phyloP scores from a whole-genome alignment of 2,888 invertebrate genomes.

The Desoria tigrina region DNA sequence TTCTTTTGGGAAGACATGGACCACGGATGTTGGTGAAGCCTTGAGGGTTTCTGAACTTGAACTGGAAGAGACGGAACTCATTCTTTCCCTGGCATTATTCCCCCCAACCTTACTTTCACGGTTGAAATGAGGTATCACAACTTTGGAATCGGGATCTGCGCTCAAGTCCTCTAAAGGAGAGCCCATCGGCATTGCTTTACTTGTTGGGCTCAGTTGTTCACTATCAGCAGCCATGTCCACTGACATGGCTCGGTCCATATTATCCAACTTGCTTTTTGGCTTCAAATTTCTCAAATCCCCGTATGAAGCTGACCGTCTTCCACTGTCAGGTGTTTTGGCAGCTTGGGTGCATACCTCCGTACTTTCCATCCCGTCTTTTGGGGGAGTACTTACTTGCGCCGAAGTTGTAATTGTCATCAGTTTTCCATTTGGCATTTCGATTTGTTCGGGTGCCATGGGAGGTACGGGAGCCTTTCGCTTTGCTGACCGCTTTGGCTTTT shows the following conservation, averaged over 20 bases:
- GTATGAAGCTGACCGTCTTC: conserved; percentile 73
- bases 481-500: conserved; percentile 48
- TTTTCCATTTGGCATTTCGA: conserved; percentile 26
- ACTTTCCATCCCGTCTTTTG: conserved; percentile 22
- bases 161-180: conserved; percentile 60
- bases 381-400: conserved; percentile 38
- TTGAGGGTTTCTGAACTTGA: conserved; percentile 49
- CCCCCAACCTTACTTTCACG: conserved; percentile 21
- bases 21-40: conserved; percentile 44
- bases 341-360: neutral
- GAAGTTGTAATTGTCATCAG: conserved; percentile 35
- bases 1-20: conserved; percentile 45
- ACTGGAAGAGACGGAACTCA: conserved; percentile 41
- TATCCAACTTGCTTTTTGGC: conserved; percentile 48
- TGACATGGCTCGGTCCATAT: conserved; percentile 73
- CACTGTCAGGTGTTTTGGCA: conserved; percentile 59
- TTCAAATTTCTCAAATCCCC: conserved; percentile 73
- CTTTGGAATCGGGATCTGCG: conserved; percentile 62
- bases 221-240: conserved; percentile 68
- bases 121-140: conserved; percentile 28
- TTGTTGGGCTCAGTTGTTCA: conserved; percentile 54
- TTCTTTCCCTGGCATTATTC: conserved; percentile 18
- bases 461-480: conserved; percentile 54
- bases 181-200: conserved; percentile 62
- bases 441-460: conserved; percentile 29